These are phyloP conservation scores for Neotragus pygmaeus DNA, from an alignment of 2,113 vertebrate species.

Conservation along the genomic window DNA sequence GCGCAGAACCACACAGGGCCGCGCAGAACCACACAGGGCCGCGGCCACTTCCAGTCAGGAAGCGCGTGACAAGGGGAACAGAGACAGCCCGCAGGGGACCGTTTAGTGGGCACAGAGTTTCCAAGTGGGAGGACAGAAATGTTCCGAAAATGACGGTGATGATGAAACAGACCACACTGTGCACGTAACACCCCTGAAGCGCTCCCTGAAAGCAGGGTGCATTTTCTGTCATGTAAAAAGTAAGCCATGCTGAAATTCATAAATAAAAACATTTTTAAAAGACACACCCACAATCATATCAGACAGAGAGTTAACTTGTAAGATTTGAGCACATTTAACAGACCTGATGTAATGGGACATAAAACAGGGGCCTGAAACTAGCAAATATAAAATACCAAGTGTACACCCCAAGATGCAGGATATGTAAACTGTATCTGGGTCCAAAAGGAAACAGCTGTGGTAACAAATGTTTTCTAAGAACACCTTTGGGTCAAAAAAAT, in stretches of 20 bases:
- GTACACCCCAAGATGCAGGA: background rate
- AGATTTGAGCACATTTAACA: background rate
- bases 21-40: background rate
- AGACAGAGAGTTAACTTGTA: background rate
- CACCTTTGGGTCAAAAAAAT: background rate
- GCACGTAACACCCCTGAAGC: rapidly evolving
- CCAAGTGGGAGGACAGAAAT: too few relatives aligned
- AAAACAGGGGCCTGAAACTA: background rate
- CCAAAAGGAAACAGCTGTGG: background rate
- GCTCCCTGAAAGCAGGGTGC: rapidly evolving
- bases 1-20: too few relatives aligned
- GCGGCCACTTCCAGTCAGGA: background rate
- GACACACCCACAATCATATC: background rate
- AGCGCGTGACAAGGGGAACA: too few relatives aligned
- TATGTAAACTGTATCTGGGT: rapidly evolving
- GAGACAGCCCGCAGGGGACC: background rate
- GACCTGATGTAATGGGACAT: background rate
- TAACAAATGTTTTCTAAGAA: background rate
- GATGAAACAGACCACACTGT: rapidly evolving
- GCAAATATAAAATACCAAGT: background rate
- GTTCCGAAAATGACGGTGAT: background rate
- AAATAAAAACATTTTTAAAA: background rate
- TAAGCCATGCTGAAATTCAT: background rate
- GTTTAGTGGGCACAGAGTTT: background rate
- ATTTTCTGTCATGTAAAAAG: background rate